Conservation (phyloP, 2,888 invertebrate species). For the Blomia tropicalis region DNA sequence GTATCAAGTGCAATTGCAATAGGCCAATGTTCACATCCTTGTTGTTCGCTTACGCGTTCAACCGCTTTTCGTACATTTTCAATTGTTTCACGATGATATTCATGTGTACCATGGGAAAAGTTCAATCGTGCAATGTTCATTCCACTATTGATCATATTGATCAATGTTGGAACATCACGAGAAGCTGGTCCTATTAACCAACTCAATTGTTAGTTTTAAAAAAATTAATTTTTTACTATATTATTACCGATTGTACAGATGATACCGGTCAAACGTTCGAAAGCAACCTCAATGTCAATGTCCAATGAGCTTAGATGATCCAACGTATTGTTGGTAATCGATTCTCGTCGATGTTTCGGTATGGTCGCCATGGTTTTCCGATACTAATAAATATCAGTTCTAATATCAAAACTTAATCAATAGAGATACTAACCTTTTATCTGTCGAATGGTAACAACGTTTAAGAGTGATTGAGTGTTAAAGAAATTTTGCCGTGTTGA, state of each 20-base stretch:
- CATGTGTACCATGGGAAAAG: conserved; percentile 88
- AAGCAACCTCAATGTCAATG: neutral
- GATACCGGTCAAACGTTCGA: conserved; percentile 39
- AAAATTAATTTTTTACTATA: too few species aligned
- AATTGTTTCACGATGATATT: conserved; percentile 61
- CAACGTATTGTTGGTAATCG: conserved; percentile 35
- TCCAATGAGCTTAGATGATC: conserved; percentile 15
- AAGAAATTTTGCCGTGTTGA: too few species aligned
- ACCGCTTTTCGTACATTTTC: conserved; percentile 69
- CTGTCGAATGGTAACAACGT: too few species aligned
- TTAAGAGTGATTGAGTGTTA: too few species aligned
- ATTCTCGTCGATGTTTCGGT: conserved; percentile 31
- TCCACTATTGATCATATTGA: conserved; percentile 86
- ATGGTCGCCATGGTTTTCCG: too few species aligned
- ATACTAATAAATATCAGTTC: too few species aligned
- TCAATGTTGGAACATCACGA: conserved; percentile 58
- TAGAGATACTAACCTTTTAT: too few species aligned
- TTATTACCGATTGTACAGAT: conserved; percentile 67
- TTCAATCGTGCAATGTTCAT: conserved; percentile 93
- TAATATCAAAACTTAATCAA: too few species aligned
- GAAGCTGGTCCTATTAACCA: conserved; percentile 46
- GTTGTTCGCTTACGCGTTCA: conserved; percentile 54
- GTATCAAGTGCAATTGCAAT: conserved; percentile 84
- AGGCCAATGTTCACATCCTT: conserved; percentile 52
- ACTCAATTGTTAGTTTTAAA: neutral